Evolutionary conservation across 1,140 invertebrate species (phyloP).

Genomic region (Pogonognathellus flavescens): DNA sequence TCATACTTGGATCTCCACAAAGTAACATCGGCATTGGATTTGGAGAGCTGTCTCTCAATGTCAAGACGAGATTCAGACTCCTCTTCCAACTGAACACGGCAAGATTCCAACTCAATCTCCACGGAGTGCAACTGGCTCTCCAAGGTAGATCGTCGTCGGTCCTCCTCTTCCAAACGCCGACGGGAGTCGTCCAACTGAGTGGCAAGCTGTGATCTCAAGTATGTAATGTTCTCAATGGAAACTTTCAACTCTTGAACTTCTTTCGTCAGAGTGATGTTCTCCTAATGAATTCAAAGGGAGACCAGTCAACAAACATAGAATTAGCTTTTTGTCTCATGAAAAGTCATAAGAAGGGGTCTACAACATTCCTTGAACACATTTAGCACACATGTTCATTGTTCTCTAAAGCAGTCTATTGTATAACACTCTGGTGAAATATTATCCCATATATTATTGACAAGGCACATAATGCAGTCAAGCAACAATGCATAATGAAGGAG

Average conservation of each 20-base stretch:
- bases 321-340: neutral
- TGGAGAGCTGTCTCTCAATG: conserved; percentile 93
- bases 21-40: conserved; percentile 88
- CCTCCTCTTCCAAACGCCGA: conserved; percentile 94
- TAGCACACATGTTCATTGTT: conserved; percentile 24
- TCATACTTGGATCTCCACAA: conserved; percentile 94
- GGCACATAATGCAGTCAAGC: neutral
- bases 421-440: neutral
- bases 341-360: neutral
- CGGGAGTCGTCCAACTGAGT: conserved; percentile 93
- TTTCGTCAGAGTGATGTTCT: conserved; percentile 94
- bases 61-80: conserved; percentile 95
- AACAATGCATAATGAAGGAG: neutral
- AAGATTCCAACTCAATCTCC: conserved; percentile 92
- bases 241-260: conserved; percentile 96
- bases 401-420: neutral
- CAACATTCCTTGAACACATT: neutral
- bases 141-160: conserved; percentile 86
- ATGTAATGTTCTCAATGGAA: conserved; percentile 90
- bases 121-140: conserved; percentile 90
- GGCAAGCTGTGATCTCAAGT: conserved; percentile 88
- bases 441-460: neutral
- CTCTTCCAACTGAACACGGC: conserved; percentile 93
- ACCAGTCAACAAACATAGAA: neutral
- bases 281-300: conserved; percentile 70